These are phyloP conservation scores for Hylaeus anthracinus DNA, from an alignment of 1,140 invertebrate species.

Conservation along the genomic window DNA sequence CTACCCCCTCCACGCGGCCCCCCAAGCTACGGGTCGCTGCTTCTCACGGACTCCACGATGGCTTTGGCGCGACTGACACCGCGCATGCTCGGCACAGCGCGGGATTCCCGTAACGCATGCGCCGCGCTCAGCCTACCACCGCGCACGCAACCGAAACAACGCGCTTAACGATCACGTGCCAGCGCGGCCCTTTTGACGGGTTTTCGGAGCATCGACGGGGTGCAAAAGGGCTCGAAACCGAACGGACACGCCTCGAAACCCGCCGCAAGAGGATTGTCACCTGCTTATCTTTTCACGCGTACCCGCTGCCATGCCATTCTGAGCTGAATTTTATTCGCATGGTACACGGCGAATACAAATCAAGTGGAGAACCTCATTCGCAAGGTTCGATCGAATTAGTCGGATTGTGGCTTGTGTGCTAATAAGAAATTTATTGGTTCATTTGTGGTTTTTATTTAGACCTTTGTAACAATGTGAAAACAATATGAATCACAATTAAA, in stretches of 20 bases:
- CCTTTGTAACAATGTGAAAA: too few species aligned
- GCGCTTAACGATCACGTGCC: constrained; percentile 68
- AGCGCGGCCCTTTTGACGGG: constrained; percentile 73
- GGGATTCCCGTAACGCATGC: constrained; percentile 34
- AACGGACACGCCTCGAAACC: constrained; percentile 71
- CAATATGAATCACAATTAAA: too few species aligned
- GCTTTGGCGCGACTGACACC: constrained; percentile 44
- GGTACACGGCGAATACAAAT: too few species aligned
- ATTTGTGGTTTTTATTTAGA: too few species aligned
- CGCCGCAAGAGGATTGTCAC: constrained; percentile 79
- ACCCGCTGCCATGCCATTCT: constrained; percentile 17
- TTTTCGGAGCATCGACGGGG: constrained; percentile 42
- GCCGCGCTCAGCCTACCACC: background rate
- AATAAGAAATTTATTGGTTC: too few species aligned
- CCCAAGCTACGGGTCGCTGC: constrained; percentile 47
- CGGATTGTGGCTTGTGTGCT: too few species aligned
- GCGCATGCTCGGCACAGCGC: constrained; percentile 38
- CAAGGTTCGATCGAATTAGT: too few species aligned
- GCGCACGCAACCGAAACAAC: constrained; percentile 60
- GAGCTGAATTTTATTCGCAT: too few species aligned
- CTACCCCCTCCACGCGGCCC: constrained; percentile 26
- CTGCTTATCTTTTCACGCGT: constrained; percentile 72
- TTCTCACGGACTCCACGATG: constrained; percentile 53
- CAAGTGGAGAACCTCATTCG: too few species aligned
- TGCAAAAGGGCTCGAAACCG: constrained; percentile 44